These are phyloP conservation scores for Calidris pygmaea DNA, from an alignment of 2,113 vertebrate genomes.

Conservation along the genomic window DNA sequence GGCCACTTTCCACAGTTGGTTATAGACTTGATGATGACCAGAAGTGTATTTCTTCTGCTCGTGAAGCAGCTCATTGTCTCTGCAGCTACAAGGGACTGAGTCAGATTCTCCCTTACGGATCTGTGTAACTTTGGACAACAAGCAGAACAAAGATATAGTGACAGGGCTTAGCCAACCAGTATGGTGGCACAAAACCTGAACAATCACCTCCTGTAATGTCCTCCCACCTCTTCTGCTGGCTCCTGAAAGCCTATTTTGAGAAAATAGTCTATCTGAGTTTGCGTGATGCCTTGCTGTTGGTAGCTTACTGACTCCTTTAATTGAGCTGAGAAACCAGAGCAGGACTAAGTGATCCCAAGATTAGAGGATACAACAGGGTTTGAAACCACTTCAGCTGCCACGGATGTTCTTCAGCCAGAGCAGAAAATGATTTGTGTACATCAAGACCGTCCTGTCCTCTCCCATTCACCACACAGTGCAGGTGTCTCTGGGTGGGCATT, in stretches of 20 bases:
- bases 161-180: neutral
- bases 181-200: neutral
- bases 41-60: neutral
- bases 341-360: neutral
- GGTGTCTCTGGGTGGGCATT: neutral
- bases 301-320: neutral
- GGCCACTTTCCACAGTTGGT: neutral
- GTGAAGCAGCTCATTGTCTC: neutral
- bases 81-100: neutral
- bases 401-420: neutral
- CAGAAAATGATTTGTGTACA: fast-evolving
- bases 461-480: neutral
- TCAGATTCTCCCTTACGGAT: neutral
- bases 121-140: neutral
- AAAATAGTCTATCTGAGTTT: neutral
- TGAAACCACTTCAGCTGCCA: neutral
- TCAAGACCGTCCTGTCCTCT: neutral
- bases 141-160: neutral
- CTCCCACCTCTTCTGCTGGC: neutral
- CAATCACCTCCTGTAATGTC: neutral
- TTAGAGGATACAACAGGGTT: neutral
- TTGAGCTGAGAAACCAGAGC: neutral
- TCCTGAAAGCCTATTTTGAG: neutral
- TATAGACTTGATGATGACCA: neutral
- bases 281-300: neutral